A percentile compares a stretch with the other conserved stretches of the same genome.
Conservation (phyloP, 2,888 invertebrate genomes). For the Bimastos eiseni region DNA sequence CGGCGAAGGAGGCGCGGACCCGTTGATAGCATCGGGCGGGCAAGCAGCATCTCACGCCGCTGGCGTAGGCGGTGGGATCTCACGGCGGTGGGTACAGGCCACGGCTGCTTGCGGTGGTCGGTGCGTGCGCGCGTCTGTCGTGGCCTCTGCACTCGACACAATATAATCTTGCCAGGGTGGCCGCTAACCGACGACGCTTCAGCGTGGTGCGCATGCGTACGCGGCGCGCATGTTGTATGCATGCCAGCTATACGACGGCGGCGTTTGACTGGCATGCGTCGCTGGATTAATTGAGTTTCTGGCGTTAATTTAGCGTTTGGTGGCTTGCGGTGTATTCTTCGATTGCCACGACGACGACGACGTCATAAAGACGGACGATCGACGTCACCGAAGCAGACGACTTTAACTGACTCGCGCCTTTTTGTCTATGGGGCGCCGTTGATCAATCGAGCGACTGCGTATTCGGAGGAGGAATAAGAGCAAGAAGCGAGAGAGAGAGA, state of each 20-base stretch:
- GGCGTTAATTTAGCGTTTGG: background rate
- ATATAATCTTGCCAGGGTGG: slow-evolving; percentile 18
- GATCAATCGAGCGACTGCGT: background rate
- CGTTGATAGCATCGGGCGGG: background rate
- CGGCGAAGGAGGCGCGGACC: background rate
- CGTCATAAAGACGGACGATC: no score
- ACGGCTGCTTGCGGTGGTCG: background rate
- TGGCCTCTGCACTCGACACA: background rate
- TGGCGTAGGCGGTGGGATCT: background rate
- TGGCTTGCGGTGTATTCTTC: background rate
- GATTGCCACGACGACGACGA: background rate
- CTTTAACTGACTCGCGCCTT: background rate
- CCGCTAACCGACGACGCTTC: background rate
- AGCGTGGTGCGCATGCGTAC: background rate
- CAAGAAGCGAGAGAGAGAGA: background rate
- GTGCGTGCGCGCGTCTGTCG: background rate
- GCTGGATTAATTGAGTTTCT: slow-evolving; percentile 6
- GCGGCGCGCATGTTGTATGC: background rate
- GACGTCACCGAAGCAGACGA: background rate
- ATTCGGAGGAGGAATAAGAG: background rate
- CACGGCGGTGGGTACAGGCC: background rate
- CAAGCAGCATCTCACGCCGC: background rate
- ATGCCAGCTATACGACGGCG: slow-evolving; percentile 14
- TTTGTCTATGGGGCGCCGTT: background rate
- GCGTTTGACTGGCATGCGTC: background rate